Base-by-base conservation (phyloP, 1,140 invertebrate species). In the Caenorhabditis briggsae region DNA sequence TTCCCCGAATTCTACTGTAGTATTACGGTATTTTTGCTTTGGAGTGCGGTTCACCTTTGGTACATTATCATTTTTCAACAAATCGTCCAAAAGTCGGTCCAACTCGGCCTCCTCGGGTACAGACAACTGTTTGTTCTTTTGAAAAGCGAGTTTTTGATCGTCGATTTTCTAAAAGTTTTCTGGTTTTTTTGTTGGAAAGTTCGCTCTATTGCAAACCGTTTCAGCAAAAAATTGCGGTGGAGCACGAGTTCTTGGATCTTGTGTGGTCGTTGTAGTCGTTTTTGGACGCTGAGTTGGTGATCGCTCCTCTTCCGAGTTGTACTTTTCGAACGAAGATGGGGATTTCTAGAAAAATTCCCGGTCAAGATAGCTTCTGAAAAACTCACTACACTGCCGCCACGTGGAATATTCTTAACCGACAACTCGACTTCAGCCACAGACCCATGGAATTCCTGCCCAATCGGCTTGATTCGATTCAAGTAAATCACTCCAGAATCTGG, bases 401-500 rank as follows among this genome's bases (percentile, higher is more conserved):
- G 2, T 46, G 33, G 16, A 8, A 78, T 20, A 6, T 50, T 53
- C 1, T 43, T 14, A 18, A 78, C 65, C 41, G 12, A 12, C n/a
- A 78, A n/a, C 46, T 50, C 33, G 6, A 78, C 70, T n/a, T 78
- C 70, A 6, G 70, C 70, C 2, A 50, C 33, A 12, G 18, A 25
- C 5, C n/a, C 46, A 11, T 50, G n/a, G 20, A 50, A 78, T n/a
- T 50, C 70, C 8, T 50, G 46, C 0, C 7, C 70, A 50, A 78
- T 78, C 46, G 70, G 70, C n/a, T 78, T 78, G 23, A 78, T 78
- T n/a, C 70, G 43, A 78, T 78, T 50, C 70, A 78, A 50, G 23
- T 78, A 78, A 50, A 78, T 78, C 18, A 78, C 70, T 0, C 70
- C 70, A 1, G 70, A 78, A 78, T 78, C 70, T 0, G 70, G 70